A percentile compares a stretch with the other conserved stretches of the same genome.
phyloP scores from a whole-genome alignment of 1,140 invertebrate genomes.

The Drosophila pallidifrons region DNA sequence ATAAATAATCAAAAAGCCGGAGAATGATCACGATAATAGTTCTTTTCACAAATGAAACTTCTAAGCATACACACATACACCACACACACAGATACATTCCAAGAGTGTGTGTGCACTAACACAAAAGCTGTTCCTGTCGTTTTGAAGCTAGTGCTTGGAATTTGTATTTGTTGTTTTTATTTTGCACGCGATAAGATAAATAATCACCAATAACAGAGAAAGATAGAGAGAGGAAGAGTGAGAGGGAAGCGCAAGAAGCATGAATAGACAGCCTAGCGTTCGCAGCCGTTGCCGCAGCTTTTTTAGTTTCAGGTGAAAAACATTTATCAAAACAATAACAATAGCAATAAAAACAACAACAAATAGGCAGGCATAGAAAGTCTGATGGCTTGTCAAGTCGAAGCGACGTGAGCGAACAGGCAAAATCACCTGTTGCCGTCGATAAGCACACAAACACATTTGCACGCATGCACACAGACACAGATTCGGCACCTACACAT shows the following conservation, averaged over 20 bases:
- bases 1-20: slow-evolving; percentile 44
- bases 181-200: slow-evolving; percentile 73
- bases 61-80: slow-evolving; percentile 10
- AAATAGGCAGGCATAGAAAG: slow-evolving; percentile 53
- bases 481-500: slow-evolving; percentile 35
- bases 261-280: slow-evolving; percentile 22
- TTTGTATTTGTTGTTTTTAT: slow-evolving; percentile 52
- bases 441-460: slow-evolving; percentile 10
- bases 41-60: slow-evolving; percentile 24
- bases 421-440: slow-evolving; percentile 66
- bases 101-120: slow-evolving; percentile 8
- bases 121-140: slow-evolving; percentile 34
- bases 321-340: slow-evolving; percentile 62
- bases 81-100: slow-evolving; percentile 10
- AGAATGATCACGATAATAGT: slow-evolving; percentile 25
- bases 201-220: slow-evolving; percentile 33
- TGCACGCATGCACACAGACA: not conserved
- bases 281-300: slow-evolving; percentile 12
- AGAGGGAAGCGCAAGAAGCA: not conserved
- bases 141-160: slow-evolving; percentile 49
- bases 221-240: not conserved
- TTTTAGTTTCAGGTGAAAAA: slow-evolving; percentile 62
- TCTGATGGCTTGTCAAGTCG: slow-evolving; percentile 36
- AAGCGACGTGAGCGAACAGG: slow-evolving; percentile 43
- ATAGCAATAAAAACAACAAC: slow-evolving; percentile 38